A percentile compares a stretch with the other conserved stretches of the same genome.
These are phyloP conservation scores for Cyphotilapia sp. DNA, from an alignment of 2,113 vertebrate species.

Conservation along the genomic window DNA sequence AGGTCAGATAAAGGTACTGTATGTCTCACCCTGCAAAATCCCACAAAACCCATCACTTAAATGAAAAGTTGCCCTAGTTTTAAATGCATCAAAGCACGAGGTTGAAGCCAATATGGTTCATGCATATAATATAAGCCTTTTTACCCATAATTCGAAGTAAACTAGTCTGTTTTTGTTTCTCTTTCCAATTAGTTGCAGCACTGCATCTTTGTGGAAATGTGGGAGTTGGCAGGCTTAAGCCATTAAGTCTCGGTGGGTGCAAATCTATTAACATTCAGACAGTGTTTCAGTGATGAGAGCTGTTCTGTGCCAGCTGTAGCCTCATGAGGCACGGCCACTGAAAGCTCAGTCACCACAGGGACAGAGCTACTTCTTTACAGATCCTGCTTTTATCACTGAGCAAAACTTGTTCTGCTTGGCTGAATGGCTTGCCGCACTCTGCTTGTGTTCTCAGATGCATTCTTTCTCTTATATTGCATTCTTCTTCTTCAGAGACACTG, in stretches of 20 bases:
- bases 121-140: neutral
- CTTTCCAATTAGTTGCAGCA: slow-evolving; percentile 41
- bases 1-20: neutral
- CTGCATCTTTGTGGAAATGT: slow-evolving; percentile 46
- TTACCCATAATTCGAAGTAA: neutral
- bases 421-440: neutral
- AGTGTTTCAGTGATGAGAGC: slow-evolving; percentile 47
- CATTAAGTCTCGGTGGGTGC: slow-evolving; percentile 27
- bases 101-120: neutral
- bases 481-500: neutral
- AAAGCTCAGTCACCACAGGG: slow-evolving; percentile 26
- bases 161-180: neutral
- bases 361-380: slow-evolving; percentile 11
- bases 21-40: neutral
- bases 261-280: slow-evolving; percentile 61
- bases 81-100: neutral
- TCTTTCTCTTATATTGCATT: neutral
- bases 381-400: slow-evolving; percentile 21
- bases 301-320: slow-evolving; percentile 47
- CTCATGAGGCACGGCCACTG: slow-evolving; percentile 7
- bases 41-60: neutral
- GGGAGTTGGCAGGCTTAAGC: slow-evolving; percentile 43
- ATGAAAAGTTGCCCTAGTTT: neutral
- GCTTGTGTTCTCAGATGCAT: neutral
- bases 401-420: neutral